Conservation (phyloP, 2,888 invertebrate genomes). For the Strigamia crassipes region DNA sequence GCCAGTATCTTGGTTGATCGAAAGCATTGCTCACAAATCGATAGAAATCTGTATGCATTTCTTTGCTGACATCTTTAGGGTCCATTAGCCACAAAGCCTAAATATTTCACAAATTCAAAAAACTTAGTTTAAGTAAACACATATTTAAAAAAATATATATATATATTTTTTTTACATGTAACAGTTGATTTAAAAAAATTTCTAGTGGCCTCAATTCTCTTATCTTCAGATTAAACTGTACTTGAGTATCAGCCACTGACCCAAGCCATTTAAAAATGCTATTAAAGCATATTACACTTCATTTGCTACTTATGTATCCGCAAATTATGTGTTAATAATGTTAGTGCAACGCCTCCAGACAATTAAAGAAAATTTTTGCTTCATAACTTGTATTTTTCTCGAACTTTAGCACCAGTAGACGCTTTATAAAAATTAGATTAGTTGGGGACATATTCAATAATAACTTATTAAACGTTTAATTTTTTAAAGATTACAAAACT, state of each 20-base stretch:
- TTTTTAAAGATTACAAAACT: no score
- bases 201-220: neutral
- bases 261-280: no score
- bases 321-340: no score
- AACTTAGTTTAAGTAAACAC: neutral
- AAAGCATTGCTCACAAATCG: slow-evolving; percentile 82
- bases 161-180: no score
- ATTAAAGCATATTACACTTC: no score
- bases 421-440: no score
- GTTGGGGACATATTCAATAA: no score
- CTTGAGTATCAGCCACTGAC: no score
- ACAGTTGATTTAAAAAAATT: no score
- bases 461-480: no score
- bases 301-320: no score
- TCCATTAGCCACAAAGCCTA: slow-evolving; percentile 93
- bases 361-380: neutral
- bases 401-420: neutral
- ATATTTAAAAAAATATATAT: no score
- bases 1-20: slow-evolving; percentile 83
- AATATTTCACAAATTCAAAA: neutral
- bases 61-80: slow-evolving; percentile 79
- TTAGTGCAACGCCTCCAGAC: neutral
- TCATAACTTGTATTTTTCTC: neutral
- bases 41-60: slow-evolving; percentile 92
- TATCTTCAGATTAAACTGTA: neutral